Percentiles rank a stretch among this genome's conserved stretches.
Evolutionary conservation across 2,113 vertebrate genomes (phyloP).

Genomic region (Eurypyga helias): DNA sequence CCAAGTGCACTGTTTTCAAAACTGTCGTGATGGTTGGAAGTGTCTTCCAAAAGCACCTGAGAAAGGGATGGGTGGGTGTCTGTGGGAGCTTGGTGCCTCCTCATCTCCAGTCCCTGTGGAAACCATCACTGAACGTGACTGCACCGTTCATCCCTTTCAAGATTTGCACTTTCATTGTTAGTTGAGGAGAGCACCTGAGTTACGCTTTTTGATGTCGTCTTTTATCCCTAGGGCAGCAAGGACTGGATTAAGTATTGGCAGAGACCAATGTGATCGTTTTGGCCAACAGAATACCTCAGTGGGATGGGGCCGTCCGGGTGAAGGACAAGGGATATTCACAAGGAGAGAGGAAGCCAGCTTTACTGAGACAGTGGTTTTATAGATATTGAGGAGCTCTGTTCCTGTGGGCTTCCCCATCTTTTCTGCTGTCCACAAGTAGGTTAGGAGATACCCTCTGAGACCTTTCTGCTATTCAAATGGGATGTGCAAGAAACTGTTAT

Average conservation of each 20-base stretch:
- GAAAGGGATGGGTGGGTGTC: neutral
- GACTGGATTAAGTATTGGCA: neutral
- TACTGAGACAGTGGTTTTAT: neutral
- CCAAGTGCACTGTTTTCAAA: neutral
- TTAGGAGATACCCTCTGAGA: neutral
- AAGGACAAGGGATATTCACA: neutral
- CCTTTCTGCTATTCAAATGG: neutral
- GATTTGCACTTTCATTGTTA: neutral
- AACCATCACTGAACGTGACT: rapidly evolving
- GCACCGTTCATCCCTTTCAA: neutral
- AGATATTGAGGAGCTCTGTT: rapidly evolving
- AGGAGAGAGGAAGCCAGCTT: neutral
- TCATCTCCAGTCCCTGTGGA: neutral
- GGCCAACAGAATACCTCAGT: neutral
- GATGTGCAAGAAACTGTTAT: neutral
- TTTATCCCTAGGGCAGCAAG: neutral
- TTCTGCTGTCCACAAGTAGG: neutral
- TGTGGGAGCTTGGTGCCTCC: neutral
- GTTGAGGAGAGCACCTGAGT: neutral
- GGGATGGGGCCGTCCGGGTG: neutral
- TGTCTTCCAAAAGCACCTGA: neutral
- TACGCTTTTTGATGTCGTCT: neutral
- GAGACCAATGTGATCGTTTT: neutral
- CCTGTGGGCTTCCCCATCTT: neutral
- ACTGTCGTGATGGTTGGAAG: neutral